These are phyloP conservation scores for Buathra laborator DNA, from an alignment of 2,888 invertebrate species.

Conservation along the genomic window DNA sequence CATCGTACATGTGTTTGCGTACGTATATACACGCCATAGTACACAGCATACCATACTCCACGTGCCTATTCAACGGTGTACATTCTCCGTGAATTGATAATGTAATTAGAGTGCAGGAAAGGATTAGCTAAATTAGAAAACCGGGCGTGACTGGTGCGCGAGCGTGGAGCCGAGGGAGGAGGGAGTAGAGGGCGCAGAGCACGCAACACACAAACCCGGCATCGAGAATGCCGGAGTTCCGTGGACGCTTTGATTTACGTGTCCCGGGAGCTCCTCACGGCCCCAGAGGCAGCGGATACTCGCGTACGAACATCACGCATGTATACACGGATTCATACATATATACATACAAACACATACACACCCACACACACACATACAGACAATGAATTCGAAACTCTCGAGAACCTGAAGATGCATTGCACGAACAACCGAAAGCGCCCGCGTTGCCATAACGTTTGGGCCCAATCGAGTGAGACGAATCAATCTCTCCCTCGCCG, in stretches of 20 bases:
- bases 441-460: constrained; percentile 50
- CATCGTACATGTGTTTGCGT: not conserved
- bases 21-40: not conserved
- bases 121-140: constrained; percentile 83
- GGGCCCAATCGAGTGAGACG: constrained; percentile 56
- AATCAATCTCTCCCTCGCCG: constrained; percentile 56
- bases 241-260: constrained; percentile 81
- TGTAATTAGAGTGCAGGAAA: constrained; percentile 80
- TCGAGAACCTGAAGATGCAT: constrained; percentile 76
- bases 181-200: constrained; percentile 26
- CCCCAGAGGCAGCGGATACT: constrained; percentile 66
- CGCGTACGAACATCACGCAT: constrained; percentile 56
- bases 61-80: constrained; percentile 18
- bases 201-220: constrained; percentile 53
- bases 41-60: not conserved
- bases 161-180: not conserved
- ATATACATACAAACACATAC: not conserved
- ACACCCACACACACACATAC: not conserved
- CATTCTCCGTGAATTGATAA: constrained; percentile 78
- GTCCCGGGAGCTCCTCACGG: constrained; percentile 80
- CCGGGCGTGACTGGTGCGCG: constrained; percentile 67
- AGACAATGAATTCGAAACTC: constrained; percentile 28
- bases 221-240: constrained; percentile 70
- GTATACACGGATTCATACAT: constrained; percentile 5
- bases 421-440: constrained; percentile 57